Evolutionary conservation across 1,140 invertebrate species (phyloP).

Genomic region (Zophobas morio): DNA sequence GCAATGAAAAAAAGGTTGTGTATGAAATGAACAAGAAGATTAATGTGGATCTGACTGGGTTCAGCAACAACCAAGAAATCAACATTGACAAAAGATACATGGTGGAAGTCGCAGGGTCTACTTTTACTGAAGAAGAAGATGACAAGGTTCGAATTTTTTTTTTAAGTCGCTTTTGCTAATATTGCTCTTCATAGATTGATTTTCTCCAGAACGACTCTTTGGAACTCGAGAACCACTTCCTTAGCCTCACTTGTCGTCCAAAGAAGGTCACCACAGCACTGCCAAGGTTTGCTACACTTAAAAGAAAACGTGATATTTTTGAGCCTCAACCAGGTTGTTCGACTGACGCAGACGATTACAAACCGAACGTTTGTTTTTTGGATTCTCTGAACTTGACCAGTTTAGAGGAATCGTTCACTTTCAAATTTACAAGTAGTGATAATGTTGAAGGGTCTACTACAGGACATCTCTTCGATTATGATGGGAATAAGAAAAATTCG

Average conservation of each 20-base stretch:
- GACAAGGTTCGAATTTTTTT: conserved; percentile 14
- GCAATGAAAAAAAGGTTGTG: conserved; percentile 30
- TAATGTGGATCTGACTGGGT: conserved; percentile 8
- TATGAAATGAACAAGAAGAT: conserved; percentile 38
- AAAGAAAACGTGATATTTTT: conserved; percentile 38
- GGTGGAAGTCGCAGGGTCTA: conserved; percentile 12
- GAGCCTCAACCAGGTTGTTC: conserved; percentile 1
- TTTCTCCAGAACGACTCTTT: conserved; percentile 6
- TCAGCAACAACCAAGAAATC: conserved; percentile 12
- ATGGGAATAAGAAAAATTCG: conserved; percentile 27
- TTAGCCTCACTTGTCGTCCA: conserved; percentile 35
- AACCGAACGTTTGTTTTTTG: conserved; percentile 9
- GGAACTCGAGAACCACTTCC: conserved; percentile 27
- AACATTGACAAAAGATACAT: conserved; percentile 40
- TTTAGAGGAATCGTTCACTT: conserved; percentile 36
- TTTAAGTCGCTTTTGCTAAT: not conserved
- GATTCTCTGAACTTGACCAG: not conserved
- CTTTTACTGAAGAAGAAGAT: not conserved
- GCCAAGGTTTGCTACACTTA: not conserved
- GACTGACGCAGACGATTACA: conserved; percentile 3
- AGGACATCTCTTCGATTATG: conserved; percentile 30
- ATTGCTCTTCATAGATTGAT: not conserved
- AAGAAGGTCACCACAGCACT: conserved; percentile 13
- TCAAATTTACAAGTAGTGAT: conserved; percentile 25
- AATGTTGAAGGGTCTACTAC: not conserved